Base-by-base conservation (phyloP, 2,888 invertebrate species). In the Fissipunctia ypsillon region DNA sequence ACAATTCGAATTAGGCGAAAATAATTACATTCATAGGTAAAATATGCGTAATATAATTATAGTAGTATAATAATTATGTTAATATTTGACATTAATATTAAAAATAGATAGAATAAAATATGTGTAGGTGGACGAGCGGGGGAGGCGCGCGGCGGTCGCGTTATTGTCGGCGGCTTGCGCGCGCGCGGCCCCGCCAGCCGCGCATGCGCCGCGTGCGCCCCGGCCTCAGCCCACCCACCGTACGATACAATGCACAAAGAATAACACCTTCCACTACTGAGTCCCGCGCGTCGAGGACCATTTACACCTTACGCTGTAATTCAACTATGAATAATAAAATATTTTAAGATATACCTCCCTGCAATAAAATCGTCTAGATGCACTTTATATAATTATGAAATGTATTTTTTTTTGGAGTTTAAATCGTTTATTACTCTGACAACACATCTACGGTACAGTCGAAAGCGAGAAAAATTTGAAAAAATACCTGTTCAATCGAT, bases 381-480 rank as follows among this genome's bases (percentile, higher is more conserved):
- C 94, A 90, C 91, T 90, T 94, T 93, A 93, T 93, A 93, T 94
- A 90, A 94, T 94, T 94, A 95, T 94, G 95, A 95, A 95, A 95
- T 95, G 94, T 95, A 93, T 64, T 77, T 94, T 94, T 93, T 93
- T 88, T 94, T 95, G 93, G 93, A 94, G 94, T 94, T 95, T 96
- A 94, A 91, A 93, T 93, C 84, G 91, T 94, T 94, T 94, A 95
- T 94, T 94, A 94, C 90, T 93, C 93, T 95, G 96, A 95, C 94
- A 96, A 96, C 96, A 96, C 95, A 95, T 95, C 96, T 96, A 96
- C 96, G 93, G 95, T 96, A 96, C 95, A 96, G 95, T 95, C 92
- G 95, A 96, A 95, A 96, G 96, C 96, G 96, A 96, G 96, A 96
- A 95, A 94, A 94, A 91, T 94, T 96, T 95, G 95, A 96, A 96